Conservation (phyloP, 2,888 invertebrate species). For the Lydus trimaculatus region DNA sequence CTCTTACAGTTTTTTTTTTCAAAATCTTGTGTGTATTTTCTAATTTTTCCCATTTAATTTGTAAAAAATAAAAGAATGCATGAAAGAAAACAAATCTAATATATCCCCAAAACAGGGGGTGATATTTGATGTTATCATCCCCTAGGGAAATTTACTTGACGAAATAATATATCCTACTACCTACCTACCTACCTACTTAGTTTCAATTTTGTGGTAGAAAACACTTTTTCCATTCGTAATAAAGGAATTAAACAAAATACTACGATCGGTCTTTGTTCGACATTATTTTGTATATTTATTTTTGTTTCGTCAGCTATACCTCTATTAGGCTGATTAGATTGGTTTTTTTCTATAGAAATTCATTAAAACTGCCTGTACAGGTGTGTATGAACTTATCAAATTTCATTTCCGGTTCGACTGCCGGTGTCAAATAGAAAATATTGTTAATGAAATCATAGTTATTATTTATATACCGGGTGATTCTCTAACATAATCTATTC, state of each 20-base stretch:
- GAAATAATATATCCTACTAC: background rate
- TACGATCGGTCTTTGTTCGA: background rate
- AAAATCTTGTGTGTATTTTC: background rate
- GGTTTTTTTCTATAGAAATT: background rate
- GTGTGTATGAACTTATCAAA: constrained; percentile 6
- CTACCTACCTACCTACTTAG: background rate
- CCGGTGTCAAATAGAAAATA: background rate
- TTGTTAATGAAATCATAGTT: background rate
- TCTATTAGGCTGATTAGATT: background rate
- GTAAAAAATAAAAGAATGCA: background rate
- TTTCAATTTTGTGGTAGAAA: background rate
- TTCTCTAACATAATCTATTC: no score
- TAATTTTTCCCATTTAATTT: background rate
- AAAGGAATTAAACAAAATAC: constrained; percentile 23
- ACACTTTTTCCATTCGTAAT: background rate
- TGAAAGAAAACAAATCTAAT: background rate
- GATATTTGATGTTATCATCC: constrained; percentile 15
- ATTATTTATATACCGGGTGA: background rate
- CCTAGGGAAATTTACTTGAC: constrained; percentile 27
- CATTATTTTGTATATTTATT: background rate
- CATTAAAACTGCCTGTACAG: background rate
- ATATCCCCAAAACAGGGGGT: background rate
- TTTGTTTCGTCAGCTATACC: background rate
- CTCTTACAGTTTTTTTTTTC: background rate
- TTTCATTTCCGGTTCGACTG: constrained; percentile 11